A percentile compares a stretch with the other conserved stretches of the same genome.
Evolutionary conservation across 37 sponge, comb jelly and placozoan species (phyloP).

Genomic region (Tethya wilhelma): DNA sequence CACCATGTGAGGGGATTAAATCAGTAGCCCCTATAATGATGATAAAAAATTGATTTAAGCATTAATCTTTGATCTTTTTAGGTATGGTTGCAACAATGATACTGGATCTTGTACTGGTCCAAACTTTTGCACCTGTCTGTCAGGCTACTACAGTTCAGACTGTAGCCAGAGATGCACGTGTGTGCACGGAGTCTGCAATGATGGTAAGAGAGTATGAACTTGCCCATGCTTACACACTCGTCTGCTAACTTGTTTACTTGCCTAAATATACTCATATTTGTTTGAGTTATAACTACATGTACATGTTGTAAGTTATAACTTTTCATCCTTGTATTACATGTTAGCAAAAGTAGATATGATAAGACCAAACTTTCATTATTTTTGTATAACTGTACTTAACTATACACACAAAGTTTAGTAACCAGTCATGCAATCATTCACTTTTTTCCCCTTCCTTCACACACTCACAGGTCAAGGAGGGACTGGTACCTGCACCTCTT

Average conservation of each 20-base stretch:
- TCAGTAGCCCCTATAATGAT: neutral
- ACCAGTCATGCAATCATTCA: too few species aligned
- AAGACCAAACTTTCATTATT: neutral
- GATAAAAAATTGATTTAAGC: neutral
- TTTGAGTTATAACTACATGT: too few species aligned
- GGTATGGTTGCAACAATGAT: constrained; percentile 31
- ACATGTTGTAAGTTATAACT: too few species aligned
- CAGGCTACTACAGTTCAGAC: constrained; percentile 43
- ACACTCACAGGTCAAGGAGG: constrained; percentile 39
- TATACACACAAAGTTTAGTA: too few species aligned
- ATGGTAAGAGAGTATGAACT: constrained; percentile 2
- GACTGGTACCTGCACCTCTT: constrained; percentile 38
- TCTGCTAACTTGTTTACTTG: too few species aligned
- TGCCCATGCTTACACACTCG: too few species aligned
- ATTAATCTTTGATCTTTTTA: neutral
- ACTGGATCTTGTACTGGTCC: constrained; percentile 56
- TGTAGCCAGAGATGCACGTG: constrained; percentile 46
- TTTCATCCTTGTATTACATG: too few species aligned
- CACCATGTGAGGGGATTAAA: constrained; percentile 15
- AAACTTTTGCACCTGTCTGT: constrained; percentile 50
- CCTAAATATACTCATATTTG: too few species aligned
- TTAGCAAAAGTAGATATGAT: too few species aligned
- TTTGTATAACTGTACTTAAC: too few species aligned
- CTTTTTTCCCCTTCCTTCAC: too few species aligned
- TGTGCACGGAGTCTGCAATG: constrained; percentile 39